Conservation (phyloP, 2,113 vertebrate genomes). For the Thymallus thymallus region DNA sequence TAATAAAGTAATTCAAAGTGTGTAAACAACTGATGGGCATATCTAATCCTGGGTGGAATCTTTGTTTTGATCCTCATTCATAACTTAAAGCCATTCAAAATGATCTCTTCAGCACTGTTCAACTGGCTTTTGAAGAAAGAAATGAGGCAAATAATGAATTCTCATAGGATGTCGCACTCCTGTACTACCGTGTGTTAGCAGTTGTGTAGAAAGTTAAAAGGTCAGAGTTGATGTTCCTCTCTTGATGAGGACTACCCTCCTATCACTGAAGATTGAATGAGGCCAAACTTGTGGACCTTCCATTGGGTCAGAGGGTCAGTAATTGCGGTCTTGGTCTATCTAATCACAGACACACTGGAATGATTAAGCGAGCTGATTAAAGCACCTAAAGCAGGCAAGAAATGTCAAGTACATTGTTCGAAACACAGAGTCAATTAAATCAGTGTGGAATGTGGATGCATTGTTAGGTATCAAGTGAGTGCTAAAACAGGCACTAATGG, state of each 20-base stretch:
- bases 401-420: background rate
- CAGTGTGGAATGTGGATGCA: background rate
- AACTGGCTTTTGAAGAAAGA: no score
- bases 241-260: background rate
- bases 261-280: background rate
- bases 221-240: background rate
- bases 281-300: background rate
- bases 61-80: no score
- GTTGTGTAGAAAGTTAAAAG: background rate
- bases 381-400: background rate
- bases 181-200: background rate
- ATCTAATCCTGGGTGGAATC: no score
- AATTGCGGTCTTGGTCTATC: background rate
- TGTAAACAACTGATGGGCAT: background rate
- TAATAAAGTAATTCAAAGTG: background rate
- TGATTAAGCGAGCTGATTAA: background rate
- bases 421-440: background rate
- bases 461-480: background rate
- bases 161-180: background rate
- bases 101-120: background rate
- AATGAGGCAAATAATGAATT: background rate
- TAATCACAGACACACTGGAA: background rate
- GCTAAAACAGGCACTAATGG: background rate
- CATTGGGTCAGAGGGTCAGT: background rate
- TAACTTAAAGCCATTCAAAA: background rate